These are phyloP conservation scores for Spilarctia lutea DNA, from an alignment of 2,888 invertebrate genomes.

Conservation along the genomic window DNA sequence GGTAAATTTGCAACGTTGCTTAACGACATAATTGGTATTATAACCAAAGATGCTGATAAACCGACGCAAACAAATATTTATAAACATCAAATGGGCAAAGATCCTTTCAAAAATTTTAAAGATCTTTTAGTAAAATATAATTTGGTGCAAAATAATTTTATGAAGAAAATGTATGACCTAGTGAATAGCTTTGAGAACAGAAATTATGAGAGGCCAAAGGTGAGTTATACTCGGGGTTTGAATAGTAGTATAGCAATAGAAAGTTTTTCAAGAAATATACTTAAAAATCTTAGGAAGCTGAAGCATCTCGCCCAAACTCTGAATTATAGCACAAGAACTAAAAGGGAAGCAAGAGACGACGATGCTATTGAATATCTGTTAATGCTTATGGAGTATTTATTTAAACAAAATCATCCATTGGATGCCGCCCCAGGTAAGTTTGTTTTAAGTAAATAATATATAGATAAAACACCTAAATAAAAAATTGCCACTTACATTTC, in stretches of 20 bases:
- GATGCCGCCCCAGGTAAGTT: conserved; percentile 65
- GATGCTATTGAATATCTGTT: conserved; percentile 72
- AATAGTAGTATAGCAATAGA: conserved; percentile 54
- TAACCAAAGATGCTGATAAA: conserved; percentile 45
- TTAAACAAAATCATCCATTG: conserved; percentile 65
- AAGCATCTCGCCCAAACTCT: conserved; percentile 63
- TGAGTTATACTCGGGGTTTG: conserved; percentile 35
- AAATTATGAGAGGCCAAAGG: conserved; percentile 28
- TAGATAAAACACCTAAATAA: too few relatives aligned
- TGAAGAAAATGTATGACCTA: conserved; percentile 66
- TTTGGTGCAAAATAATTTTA: conserved; percentile 69
- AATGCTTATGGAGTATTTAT: conserved; percentile 73
- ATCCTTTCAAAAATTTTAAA: conserved; percentile 60
- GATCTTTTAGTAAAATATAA: conserved; percentile 64
- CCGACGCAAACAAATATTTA: neutral
- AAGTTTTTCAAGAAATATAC: conserved; percentile 66
- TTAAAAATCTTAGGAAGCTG: conserved; percentile 70
- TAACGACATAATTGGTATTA: conserved; percentile 64
- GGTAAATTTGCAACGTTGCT: conserved; percentile 67
- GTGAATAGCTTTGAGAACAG: conserved; percentile 56
- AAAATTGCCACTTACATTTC: too few relatives aligned
- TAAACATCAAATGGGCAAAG: conserved; percentile 25
- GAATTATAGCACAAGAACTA: conserved; percentile 55
- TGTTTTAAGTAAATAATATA: neutral
- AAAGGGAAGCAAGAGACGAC: conserved; percentile 62